Evolutionary conservation across 2,113 vertebrate species (phyloP), one percentile per base, ranked within the genome.

Genomic region (Carlito syrichta): DNA sequence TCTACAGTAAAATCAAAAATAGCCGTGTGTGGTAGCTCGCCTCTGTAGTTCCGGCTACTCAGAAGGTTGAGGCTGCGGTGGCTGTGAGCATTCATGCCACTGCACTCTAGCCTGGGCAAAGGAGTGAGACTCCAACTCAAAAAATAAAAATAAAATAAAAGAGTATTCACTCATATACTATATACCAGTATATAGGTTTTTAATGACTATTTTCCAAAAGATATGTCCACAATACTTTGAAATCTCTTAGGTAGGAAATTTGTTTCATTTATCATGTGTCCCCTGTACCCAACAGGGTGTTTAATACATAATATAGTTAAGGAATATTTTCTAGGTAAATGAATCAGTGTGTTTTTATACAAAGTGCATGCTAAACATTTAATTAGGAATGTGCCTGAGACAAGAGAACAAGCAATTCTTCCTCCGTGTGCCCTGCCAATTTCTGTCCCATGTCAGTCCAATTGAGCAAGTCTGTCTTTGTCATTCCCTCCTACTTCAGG

Each of bases 401-500:
- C 32, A 40, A 2, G 8, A 54, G 6, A 2, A 30, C 10, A 69
- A 6, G 25, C 4, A 12, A 58, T 54, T 91, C 30, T 52, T 77
- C 23, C 48, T 74, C 35, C 23, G 5, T 3, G 12, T 12, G 1
- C 2, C 50, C 2, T 84, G 68, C 3, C 6, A 0, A 8, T n/a
- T 25, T 48, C 40, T 83, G 43, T 93, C 54, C 11, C 40, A 35
- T 43, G 14, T 73, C 35, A 54, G n/a, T 27, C 9, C 11, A 27
- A 5, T 2, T n/a, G 52, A 71, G 58, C 35, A 89, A 71, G 16
- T 25, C 69, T 17, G 5, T 14, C 27, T 56, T 8, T n/a, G 7
- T 27, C 9, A 25, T 27, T 77, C 8, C 22, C 8, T 13, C 85
- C 45, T 60, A 17, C 23, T 48, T 77, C 40, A 82, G 19, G 2